These are phyloP conservation scores for Cheumatopsyche charites DNA, from an alignment of 1,140 invertebrate species.

Conservation along the genomic window DNA sequence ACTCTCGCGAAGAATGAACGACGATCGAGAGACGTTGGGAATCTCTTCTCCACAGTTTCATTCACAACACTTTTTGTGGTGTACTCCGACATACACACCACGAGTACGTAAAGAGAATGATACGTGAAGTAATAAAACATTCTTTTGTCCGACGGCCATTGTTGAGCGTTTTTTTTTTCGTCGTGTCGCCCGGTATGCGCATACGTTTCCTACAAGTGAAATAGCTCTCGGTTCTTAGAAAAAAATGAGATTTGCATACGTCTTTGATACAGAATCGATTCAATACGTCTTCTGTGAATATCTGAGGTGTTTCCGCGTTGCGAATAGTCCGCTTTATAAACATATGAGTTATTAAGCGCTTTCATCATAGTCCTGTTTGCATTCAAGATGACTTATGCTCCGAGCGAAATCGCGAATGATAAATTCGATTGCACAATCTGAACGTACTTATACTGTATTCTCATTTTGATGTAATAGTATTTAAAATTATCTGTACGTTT, in stretches of 20 bases:
- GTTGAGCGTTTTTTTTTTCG: conserved; percentile 22
- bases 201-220: background rate
- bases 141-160: conserved; percentile 26
- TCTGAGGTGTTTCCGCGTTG: no score
- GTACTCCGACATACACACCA: background rate
- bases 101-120: conserved; percentile 28
- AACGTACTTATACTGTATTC: background rate
- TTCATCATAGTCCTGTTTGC: conserved; percentile 5
- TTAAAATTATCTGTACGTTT: background rate
- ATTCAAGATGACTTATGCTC: background rate
- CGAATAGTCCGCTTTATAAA: no score
- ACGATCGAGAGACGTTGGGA: background rate
- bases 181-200: background rate
- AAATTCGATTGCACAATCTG: conserved; percentile 3
- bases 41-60: conserved; percentile 23
- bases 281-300: no score
- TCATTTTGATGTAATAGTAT: background rate
- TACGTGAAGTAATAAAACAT: conserved; percentile 34
- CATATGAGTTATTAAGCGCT: background rate
- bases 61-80: conserved; percentile 33
- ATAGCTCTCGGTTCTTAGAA: no score
- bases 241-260: no score
- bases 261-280: no score
- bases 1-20: conserved; percentile 14
- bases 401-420: background rate